phyloP scores from a whole-genome alignment of 2,797 vertebrate species.

The Calcarius lapponicus region DNA sequence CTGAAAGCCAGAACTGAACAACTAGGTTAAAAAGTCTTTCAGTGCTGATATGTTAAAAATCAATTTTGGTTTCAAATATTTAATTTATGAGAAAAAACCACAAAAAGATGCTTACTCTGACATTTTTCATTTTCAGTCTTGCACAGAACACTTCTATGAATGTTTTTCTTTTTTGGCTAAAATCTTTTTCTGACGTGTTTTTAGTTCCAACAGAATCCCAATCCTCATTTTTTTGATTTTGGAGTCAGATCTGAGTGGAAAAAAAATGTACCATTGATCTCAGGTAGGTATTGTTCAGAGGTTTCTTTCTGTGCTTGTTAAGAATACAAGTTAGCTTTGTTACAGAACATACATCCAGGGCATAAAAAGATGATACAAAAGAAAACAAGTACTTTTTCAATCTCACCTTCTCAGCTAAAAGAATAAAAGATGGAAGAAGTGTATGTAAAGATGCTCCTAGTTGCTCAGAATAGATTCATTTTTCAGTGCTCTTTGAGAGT shows the following conservation, averaged over 20 bases:
- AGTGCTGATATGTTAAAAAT: background rate
- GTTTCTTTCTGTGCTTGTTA: background rate
- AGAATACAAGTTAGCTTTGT: constrained; percentile 29
- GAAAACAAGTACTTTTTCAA: constrained; percentile 26
- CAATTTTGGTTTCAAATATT: constrained; percentile 13
- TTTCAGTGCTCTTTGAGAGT: background rate
- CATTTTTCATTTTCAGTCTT: constrained; percentile 1
- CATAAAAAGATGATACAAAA: constrained; percentile 4
- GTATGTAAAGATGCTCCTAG: background rate
- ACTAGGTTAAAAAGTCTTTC: background rate
- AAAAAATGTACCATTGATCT: constrained; percentile 10
- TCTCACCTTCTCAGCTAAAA: background rate
- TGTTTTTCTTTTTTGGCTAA: background rate
- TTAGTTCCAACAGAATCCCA: background rate
- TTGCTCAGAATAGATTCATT: background rate
- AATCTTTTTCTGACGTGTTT: background rate
- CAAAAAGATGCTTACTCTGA: background rate
- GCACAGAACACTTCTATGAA: background rate
- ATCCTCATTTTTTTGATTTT: background rate
- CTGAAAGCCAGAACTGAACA: background rate
- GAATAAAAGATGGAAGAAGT: background rate
- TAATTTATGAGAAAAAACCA: background rate
- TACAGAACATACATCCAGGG: background rate
- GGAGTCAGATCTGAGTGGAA: background rate
- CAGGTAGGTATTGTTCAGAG: constrained; percentile 19